Conservation (phyloP, 2,888 invertebrate genomes). For the Noctua janthe region DNA sequence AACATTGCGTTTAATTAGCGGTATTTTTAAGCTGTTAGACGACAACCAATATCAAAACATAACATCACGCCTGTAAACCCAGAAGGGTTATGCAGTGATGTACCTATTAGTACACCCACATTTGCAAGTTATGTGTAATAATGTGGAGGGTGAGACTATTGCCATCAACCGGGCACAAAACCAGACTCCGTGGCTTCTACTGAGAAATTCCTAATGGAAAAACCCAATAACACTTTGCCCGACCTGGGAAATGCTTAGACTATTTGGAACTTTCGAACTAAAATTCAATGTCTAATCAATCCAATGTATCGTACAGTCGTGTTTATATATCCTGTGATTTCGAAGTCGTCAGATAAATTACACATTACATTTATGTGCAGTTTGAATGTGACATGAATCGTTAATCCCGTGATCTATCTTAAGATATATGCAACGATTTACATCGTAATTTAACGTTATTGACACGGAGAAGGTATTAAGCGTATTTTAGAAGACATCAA, state of each 20-base stretch:
- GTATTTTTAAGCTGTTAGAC: not conserved
- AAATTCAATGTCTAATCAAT: not conserved
- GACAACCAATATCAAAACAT: not conserved
- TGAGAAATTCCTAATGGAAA: too few relatives aligned
- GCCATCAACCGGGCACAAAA: too few relatives aligned
- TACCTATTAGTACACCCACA: too few relatives aligned
- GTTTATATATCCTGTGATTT: not conserved
- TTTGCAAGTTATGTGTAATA: too few relatives aligned
- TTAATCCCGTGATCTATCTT: not conserved
- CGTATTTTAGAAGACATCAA: not conserved
- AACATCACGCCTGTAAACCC: too few relatives aligned
- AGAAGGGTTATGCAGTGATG: too few relatives aligned
- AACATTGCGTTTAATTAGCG: not conserved
- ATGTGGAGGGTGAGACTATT: too few relatives aligned
- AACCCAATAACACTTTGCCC: too few relatives aligned
- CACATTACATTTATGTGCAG: conserved; percentile 5
- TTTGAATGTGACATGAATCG: not conserved
- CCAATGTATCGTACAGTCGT: not conserved
- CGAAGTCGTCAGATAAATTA: conserved; percentile 2
- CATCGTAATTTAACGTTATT: not conserved
- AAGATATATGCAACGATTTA: not conserved
- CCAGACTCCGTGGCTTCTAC: too few relatives aligned
- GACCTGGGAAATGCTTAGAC: not conserved
- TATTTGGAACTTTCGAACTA: not conserved
- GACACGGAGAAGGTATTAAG: not conserved